Base-by-base conservation (phyloP, 1,140 invertebrate genomes). In the Tribolium castaneum region DNA sequence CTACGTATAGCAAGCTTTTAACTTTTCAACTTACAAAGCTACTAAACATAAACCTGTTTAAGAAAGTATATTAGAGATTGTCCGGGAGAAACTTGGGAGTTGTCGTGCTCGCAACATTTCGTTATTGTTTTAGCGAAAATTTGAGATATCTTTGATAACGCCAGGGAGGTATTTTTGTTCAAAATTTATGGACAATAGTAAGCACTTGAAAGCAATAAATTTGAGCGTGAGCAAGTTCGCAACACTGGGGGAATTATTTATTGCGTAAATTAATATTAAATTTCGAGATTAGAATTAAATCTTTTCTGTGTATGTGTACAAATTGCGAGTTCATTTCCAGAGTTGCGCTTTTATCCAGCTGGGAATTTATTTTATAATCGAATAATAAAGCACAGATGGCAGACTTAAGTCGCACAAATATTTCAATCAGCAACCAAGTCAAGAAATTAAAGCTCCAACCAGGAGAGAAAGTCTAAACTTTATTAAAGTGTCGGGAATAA, bases 401-500 rank as follows among this genome's bases (percentile, higher is more conserved):
- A 52, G 71, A 25, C 59, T 66, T 66, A 66, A 66, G 59, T 66
- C 59, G 25, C 59, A 66, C 59, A 74, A 80, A 80, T 80, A 76
- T 80, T 80, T 80, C 78, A 80, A 75, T 81, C 75, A 76, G 77
- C 62, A 70, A 66, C 39, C 75, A 72, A 76, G 75, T 71, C 70
- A 35, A 77, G 80, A 81, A 79, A 82, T 81, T 78, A 81, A 78
- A 76, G 78, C 76, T 16, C 49, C 56, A 73, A 71, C 30, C 49
- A 35, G 76, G 76, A 76, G n/a, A 75, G 54, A 74, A 75, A 81
- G 73, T 70, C 71, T 49, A 79, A 76, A 83, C 79, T 83, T 82
- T 83, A 83, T 82, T 83, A 82, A 80, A 80, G 77, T 78, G 80
- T 80, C 78, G 77, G 76, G 56, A 78, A 80, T 80, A 82, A 78